Percentiles rank a stretch among this genome's conserved stretches.
phyloP scores from a whole-genome alignment of 2,113 vertebrate genomes.

The Misgurnus mizolepis region DNA sequence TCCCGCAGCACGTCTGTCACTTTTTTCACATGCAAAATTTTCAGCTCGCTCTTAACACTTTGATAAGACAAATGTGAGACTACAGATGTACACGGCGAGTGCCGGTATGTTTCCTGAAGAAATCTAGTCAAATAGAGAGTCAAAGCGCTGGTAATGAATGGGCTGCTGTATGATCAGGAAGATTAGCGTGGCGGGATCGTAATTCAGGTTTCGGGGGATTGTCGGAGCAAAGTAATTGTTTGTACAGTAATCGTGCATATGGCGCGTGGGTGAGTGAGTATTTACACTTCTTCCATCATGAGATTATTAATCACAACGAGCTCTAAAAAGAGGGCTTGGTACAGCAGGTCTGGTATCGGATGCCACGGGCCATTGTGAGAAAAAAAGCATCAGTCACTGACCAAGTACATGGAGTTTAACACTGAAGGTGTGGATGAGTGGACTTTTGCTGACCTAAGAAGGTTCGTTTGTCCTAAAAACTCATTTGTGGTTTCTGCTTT shows the following conservation, averaged over 20 bases:
- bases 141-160: neutral
- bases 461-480: too few species aligned
- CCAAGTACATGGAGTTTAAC: neutral
- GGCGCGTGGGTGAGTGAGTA: neutral
- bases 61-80: neutral
- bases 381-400: slow-evolving; percentile 25
- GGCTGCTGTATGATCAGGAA: neutral
- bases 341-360: neutral
- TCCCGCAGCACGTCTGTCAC: neutral
- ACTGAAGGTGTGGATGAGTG: neutral
- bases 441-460: neutral
- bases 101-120: neutral
- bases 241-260: slow-evolving; percentile 15
- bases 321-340: neutral
- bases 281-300: slow-evolving; percentile 1
- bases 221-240: slow-evolving; percentile 12
- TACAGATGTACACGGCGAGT: neutral
- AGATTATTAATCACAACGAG: slow-evolving; percentile 29
- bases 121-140: neutral
- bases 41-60: neutral
- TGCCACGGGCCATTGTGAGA: slow-evolving; percentile 14
- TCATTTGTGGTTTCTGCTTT: too few species aligned
- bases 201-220: neutral
- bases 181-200: slow-evolving; percentile 11
- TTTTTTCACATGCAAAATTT: neutral